phyloP scores from a whole-genome alignment of 2,888 invertebrate species.

The Pammene aurita region DNA sequence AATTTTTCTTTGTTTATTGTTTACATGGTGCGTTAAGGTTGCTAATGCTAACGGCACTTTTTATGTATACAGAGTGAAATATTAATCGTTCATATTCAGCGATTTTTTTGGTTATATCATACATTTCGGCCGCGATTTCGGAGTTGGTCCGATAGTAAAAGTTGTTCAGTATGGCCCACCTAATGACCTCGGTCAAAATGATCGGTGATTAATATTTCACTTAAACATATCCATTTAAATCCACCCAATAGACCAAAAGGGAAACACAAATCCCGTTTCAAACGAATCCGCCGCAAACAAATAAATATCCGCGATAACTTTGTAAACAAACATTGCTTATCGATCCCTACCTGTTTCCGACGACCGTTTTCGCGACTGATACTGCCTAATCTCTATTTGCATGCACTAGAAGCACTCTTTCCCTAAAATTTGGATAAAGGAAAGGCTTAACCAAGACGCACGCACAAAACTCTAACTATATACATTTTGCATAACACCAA shows the following conservation, averaged over 20 bases:
- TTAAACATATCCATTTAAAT: background rate
- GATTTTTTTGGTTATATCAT: too few relatives aligned
- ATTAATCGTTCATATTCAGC: too few relatives aligned
- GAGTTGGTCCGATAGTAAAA: too few relatives aligned
- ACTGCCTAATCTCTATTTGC: conserved; percentile 30
- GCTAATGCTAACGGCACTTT: too few relatives aligned
- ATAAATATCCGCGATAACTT: conserved; percentile 13
- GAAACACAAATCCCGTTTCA: background rate
- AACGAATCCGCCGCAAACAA: conserved; percentile 13
- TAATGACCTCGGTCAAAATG: too few relatives aligned
- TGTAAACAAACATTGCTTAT: conserved; percentile 31
- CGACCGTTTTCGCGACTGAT: conserved; percentile 26
- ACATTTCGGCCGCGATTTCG: too few relatives aligned
- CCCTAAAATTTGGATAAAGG: conserved; percentile 3
- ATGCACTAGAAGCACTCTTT: conserved; percentile 24
- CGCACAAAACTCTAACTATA: background rate
- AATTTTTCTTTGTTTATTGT: too few relatives aligned
- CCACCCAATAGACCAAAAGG: background rate
- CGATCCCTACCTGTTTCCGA: conserved; percentile 29
- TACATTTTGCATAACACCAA: background rate
- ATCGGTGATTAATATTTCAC: too few relatives aligned
- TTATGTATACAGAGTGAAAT: too few relatives aligned
- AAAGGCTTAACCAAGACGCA: background rate
- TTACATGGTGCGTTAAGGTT: too few relatives aligned
- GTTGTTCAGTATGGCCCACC: too few relatives aligned